Conservation (phyloP, 2,113 vertebrate species). For the Phyllopteryx taeniolatus region DNA sequence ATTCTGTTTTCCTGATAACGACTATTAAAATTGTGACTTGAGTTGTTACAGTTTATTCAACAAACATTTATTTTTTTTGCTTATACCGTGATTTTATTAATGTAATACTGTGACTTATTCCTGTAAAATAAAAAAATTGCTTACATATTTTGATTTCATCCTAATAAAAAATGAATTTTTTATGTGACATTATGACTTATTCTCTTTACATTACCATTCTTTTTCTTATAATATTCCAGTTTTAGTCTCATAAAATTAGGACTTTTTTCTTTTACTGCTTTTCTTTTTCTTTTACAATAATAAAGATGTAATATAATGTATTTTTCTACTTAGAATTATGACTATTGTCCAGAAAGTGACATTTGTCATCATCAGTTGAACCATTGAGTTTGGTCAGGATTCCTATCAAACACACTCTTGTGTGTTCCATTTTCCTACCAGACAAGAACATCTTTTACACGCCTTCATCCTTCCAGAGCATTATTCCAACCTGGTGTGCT, state of each 20-base stretch:
- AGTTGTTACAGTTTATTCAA: no score
- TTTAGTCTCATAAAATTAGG: not conserved
- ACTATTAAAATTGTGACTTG: no score
- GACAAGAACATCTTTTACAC: conserved; percentile 33
- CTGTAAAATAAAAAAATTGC: no score
- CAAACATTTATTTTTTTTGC: no score
- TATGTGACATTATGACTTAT: no score
- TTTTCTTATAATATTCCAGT: no score
- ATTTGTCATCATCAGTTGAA: conserved; percentile 6
- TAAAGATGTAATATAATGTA: not conserved
- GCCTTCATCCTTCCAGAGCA: conserved; percentile 33
- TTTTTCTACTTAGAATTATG: not conserved
- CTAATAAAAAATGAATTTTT: no score
- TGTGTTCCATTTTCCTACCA: conserved; percentile 22
- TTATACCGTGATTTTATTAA: no score
- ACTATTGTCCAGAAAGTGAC: not conserved
- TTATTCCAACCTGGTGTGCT: conserved; percentile 43
- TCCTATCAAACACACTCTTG: conserved; percentile 1
- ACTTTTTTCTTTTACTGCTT: not conserved
- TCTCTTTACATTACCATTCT: no score
- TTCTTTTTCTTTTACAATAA: not conserved
- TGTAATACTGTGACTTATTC: no score
- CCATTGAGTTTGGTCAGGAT: not conserved
- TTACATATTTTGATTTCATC: no score
- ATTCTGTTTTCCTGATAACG: no score